Base-by-base conservation (phyloP, 92 coral and sea anemone species). In the Phenganax stokvisi region DNA sequence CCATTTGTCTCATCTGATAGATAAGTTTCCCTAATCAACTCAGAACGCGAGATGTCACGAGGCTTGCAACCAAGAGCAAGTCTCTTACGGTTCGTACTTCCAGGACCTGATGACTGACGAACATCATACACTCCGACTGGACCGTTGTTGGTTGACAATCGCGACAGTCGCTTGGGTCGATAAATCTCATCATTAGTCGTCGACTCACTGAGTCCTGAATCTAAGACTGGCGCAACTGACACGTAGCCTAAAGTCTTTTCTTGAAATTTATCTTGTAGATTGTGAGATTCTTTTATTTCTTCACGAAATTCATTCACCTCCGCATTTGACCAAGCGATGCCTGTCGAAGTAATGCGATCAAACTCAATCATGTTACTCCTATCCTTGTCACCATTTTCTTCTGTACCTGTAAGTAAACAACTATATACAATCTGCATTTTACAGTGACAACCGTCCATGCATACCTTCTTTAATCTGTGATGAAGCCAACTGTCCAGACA, bases 31-130 rank as follows among this genome's bases (percentile, higher is more conserved):
- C 15, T n/a, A 15, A 17, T 68, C 7, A 44, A n/a, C 31, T 12
- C 52, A 28, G 83, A 56, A 20, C 25, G 20, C 0, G 74, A 28
- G 54, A 16, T 56, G 51, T 63, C 62, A 25, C 74, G 83, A 51
- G 92, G 90, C 1, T 87, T 62, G 52, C 88, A 84, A 6, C 99
- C 99, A 89, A 96, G 77, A 16, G 99, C 99, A 77, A 87, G 84
- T 54, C 99, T 75, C 20, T 93, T 90, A 55, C 99, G 91, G 85
- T 96, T 96, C 13, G 97, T 92, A 77, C 99, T 96, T 44, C 99
- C 99, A 65, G 99, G 99, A 0, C 99, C 99, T 20, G 93, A 92
- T 9, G 99, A 96, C 68, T 64, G 81, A 20, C 99, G 90, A 1
- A 96, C 87, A 83, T 96, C 99, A 68, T 96, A 96, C 54, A 96